Percentiles rank a stretch among this genome's conserved stretches.
phyloP scores from a whole-genome alignment of 2,113 vertebrate species.

The Pavo muticus region DNA sequence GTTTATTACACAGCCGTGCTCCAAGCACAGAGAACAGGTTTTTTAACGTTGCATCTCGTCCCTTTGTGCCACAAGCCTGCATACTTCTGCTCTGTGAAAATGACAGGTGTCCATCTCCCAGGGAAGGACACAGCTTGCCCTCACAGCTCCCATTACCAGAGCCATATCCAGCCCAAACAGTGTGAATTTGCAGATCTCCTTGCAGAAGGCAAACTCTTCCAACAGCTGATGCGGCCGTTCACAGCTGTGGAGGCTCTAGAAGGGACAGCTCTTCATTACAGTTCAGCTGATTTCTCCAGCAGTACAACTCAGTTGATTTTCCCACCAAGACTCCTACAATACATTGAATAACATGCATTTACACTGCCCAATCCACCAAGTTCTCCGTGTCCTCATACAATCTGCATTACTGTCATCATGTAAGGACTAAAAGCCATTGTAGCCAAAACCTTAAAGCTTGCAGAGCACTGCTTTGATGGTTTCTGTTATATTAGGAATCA shows the following conservation, averaged over 20 bases:
- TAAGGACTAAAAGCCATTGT: conserved; percentile 32
- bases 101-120: not conserved
- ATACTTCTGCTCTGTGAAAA: not conserved
- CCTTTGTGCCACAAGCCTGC: not conserved
- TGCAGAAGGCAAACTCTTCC: not conserved
- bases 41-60: not conserved
- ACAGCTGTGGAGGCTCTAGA: accelerated
- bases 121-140: not conserved
- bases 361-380: not conserved
- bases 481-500: conserved; percentile 22
- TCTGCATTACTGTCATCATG: not conserved
- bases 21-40: not conserved
- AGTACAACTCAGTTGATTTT: not conserved
- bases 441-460: not conserved
- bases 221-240: not conserved
- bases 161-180: accelerated
- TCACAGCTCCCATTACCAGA: not conserved
- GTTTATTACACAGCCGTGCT: not conserved
- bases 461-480: not conserved
- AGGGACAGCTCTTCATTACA: not conserved
- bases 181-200: accelerated
- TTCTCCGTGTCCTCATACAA: not conserved
- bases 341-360: not conserved
- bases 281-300: not conserved
- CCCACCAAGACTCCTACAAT: not conserved